These are phyloP conservation scores for Drosophila baimaii DNA, from an alignment of 1,140 invertebrate species.

Conservation along the genomic window DNA sequence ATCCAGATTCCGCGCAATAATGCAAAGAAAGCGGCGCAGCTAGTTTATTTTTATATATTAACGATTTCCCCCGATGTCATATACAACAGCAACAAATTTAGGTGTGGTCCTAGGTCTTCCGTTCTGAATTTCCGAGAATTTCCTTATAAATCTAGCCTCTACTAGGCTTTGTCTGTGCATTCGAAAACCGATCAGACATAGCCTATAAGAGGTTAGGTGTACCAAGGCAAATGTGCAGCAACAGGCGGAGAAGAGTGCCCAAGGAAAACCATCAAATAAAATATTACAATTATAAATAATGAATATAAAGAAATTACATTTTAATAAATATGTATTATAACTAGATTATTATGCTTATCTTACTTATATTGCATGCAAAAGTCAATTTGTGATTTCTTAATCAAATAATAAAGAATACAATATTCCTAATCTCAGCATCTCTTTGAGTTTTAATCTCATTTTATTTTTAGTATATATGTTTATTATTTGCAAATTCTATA, in stretches of 20 bases:
- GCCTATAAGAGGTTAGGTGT: constrained; percentile 85
- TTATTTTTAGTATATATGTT: background rate
- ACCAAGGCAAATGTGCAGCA: constrained; percentile 70
- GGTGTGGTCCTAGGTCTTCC: constrained; percentile 1
- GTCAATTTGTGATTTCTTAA: background rate
- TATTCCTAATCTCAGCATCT: background rate
- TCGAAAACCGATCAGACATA: constrained; percentile 80
- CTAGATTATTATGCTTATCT: background rate
- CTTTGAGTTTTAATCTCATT: background rate
- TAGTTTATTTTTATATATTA: constrained; percentile 28
- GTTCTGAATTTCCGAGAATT: constrained; percentile 12
- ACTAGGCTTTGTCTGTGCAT: constrained; percentile 85
- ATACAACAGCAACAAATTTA: constrained; percentile 5
- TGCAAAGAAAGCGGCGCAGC: constrained; percentile 69
- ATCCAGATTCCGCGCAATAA: constrained; percentile 33
- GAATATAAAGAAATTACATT: background rate
- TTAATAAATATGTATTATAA: background rate
- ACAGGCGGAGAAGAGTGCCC: constrained; percentile 13
- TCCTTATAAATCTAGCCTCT: constrained; percentile 84
- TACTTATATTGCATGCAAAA: background rate
- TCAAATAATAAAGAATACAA: background rate
- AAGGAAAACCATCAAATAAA: background rate
- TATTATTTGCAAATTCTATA: background rate
- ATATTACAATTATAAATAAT: constrained; percentile 23
- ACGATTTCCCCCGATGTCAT: constrained; percentile 1